Base-by-base conservation (phyloP, 2,797 vertebrate species). In the Poecilia wingei region DNA sequence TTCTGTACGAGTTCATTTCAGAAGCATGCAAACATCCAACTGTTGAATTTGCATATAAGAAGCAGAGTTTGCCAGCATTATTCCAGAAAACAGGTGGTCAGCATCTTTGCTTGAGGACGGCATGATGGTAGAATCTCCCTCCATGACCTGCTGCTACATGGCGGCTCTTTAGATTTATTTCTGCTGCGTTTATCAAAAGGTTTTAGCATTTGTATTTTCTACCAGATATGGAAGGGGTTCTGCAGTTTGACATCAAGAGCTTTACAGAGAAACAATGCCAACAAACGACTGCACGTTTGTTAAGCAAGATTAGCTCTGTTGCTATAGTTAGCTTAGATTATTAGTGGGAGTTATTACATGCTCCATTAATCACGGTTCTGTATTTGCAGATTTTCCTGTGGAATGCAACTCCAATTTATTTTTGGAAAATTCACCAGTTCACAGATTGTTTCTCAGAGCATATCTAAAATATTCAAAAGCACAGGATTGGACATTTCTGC, bases 11-110 rank as follows among this genome's bases (percentile, higher is more conserved):
- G 78, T 88, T 88, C 84, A 86, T 86, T 86, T 82, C 79, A 64
- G 71, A 68, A 3, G 72, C 77, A 72, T 64, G 86, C 55, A 86
- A 88, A 85, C 78, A 84, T 80, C 83, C 82, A 6, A 78, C 78
- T 55, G 47, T 36, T 78, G 45, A 22, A 20, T 87, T 84, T 83
- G 85, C 77, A 85, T 83, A 68, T 6, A 9, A 49, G 49, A 66
- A 79, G 85, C 53, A 31, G 69, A 4, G 45, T 77, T 79, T 77
- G 78, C 78, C 72, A 75, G 64, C 57, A 79, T 78, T 81, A 36
- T 72, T n/a, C 47, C 80, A 68, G 41, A 39, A 82, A 86, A 84
- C 68, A 86, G 81, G 82, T 76, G 82, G 87, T 86, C 83, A 85
- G 81, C 36, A 72, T 28, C 75, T 41, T 3, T 22, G 55, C 77